Percentiles rank a stretch among this genome's conserved stretches.
Evolutionary conservation across 2,888 invertebrate species (phyloP).

Genomic region (Phytoseiulus persimilis): DNA sequence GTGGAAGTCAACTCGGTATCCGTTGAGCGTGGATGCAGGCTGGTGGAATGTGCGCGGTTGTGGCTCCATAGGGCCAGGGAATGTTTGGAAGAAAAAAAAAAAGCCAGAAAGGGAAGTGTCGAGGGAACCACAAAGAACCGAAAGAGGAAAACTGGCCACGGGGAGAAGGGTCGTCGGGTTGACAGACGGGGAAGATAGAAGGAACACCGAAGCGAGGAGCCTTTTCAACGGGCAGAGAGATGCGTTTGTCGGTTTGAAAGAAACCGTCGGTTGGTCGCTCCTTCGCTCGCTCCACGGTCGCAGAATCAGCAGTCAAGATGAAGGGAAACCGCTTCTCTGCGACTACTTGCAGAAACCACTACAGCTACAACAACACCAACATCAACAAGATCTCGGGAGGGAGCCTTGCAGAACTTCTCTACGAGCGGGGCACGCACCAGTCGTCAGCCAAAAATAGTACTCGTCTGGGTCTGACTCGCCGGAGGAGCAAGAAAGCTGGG

Average conservation of each 20-base stretch:
- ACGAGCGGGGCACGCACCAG: neutral
- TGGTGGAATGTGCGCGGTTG: too few relatives aligned
- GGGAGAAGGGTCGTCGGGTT: neutral
- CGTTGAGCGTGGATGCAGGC: too few relatives aligned
- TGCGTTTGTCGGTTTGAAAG: slow-evolving; percentile 5
- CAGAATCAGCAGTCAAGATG: neutral
- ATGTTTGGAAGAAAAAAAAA: neutral
- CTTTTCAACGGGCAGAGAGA: neutral
- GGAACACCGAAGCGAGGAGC: neutral
- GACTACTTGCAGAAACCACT: neutral
- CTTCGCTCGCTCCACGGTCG: neutral
- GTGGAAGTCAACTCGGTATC: too few relatives aligned
- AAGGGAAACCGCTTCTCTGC: neutral
- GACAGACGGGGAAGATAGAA: neutral
- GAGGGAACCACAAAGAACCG: neutral
- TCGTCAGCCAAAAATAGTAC: neutral
- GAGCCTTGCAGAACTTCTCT: neutral
- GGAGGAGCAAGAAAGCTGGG: neutral
- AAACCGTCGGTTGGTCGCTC: neutral
- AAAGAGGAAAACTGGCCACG: neutral
- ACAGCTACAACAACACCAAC: neutral
- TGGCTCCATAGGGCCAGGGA: neutral
- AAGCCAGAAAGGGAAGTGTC: neutral
- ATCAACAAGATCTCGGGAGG: neutral
- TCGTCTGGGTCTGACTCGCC: neutral